phyloP scores from a whole-genome alignment of 2,888 invertebrate species.

The Hyalella azteca region DNA sequence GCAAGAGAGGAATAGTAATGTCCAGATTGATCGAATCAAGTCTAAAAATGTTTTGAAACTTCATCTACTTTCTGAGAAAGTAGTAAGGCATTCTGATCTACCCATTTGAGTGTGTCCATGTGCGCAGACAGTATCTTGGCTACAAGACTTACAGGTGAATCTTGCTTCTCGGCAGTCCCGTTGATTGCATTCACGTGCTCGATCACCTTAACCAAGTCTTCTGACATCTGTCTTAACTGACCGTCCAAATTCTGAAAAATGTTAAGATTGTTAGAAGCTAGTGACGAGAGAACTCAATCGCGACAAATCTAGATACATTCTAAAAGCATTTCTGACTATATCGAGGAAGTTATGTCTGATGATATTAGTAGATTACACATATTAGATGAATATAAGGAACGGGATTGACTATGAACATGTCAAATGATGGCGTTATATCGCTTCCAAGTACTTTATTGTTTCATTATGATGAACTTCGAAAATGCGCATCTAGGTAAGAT shows the following conservation, averaged over 20 bases:
- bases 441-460: too few species aligned
- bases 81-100: constrained; percentile 81
- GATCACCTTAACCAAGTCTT: constrained; percentile 92
- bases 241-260: constrained; percentile 81
- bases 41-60: constrained; percentile 66
- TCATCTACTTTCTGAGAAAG: constrained; percentile 82
- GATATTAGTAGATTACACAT: too few species aligned
- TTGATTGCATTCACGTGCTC: constrained; percentile 91
- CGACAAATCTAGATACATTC: neutral
- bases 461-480: too few species aligned
- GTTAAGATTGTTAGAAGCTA: too few species aligned
- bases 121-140: constrained; percentile 93
- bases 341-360: too few species aligned
- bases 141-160: constrained; percentile 73
- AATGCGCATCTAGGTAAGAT: too few species aligned
- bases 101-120: constrained; percentile 94
- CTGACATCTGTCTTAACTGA: constrained; percentile 91
- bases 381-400: too few species aligned
- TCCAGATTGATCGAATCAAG: neutral
- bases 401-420: too few species aligned
- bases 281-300: too few species aligned
- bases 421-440: too few species aligned
- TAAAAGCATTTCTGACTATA: too few species aligned
- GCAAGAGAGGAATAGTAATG: neutral
- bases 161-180: constrained; percentile 76